Base-by-base conservation (phyloP, 30 jellyfish, hydroid and myxozoan genomes). In the Phacellophora camtschatica region DNA sequence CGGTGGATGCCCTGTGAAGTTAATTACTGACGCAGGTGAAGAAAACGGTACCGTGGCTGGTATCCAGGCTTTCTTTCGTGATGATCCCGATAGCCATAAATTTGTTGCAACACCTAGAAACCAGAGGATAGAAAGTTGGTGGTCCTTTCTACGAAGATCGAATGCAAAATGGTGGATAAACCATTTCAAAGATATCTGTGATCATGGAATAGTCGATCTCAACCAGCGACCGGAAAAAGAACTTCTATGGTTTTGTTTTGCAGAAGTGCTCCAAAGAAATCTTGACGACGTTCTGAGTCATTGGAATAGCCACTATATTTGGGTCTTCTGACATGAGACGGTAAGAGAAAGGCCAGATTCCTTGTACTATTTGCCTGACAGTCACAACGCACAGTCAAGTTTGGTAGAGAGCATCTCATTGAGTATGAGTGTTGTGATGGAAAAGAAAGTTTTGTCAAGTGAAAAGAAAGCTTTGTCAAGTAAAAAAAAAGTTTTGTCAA, bases 41-140 rank as follows among this genome's bases (percentile, higher is more conserved):
- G 96, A 85, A 56, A 85, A 74, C 55, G 91, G 96, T 9, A 27
- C 66, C n/a, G 54, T 61, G 48, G 92, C 91, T 9, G 83, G 95
- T 8, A 76, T 85, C 9, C 96, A 85, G 20, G 43, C 80, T 29
- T 85, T 20, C 50, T 75, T 85, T 53, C 63, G 86, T 10, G 72
- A 74, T 53, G 53, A 57, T 53, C 20, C 45, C 28, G 87, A 74
- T 28, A 43, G 74, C 0, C 95, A 84, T 50, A 58, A 42, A 45
- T 85, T 71, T 43, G 96, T 64, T 0, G 73, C 91, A 18, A 74
- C 90, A 6, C 72, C 96, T 43, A 75, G 92, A 45, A 85, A 85
- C 82, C 96, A 76, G 48, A 19, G 86, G 22, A 85, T 74, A 29
- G 91, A 85, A 67, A 20, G 87, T 46, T 74, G 96, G 96, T 62